These are phyloP conservation scores for Sussaba pulchella DNA, from an alignment of 2,888 invertebrate species.

Conservation along the genomic window DNA sequence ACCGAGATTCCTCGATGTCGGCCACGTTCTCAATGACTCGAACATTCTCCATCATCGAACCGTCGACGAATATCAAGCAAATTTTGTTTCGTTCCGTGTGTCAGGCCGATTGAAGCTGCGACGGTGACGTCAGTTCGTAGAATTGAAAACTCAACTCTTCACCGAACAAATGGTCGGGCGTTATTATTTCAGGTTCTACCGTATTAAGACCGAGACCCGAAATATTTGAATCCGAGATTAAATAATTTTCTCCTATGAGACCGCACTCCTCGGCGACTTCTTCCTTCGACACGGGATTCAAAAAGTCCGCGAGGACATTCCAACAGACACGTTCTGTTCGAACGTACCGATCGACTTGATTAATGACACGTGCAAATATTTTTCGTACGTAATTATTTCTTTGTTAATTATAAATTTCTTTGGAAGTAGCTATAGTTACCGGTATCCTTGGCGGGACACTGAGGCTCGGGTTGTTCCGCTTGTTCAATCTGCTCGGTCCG, in stretches of 20 bases:
- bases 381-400: too few species aligned
- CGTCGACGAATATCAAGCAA: constrained; percentile 78
- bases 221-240: constrained; percentile 86
- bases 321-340: constrained; percentile 70
- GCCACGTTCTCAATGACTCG: constrained; percentile 64
- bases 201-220: constrained; percentile 85
- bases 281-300: constrained; percentile 90
- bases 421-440: constrained; percentile 76
- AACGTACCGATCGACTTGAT: constrained; percentile 34
- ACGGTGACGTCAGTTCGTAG: constrained; percentile 84
- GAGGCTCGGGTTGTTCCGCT: too few species aligned
- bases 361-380: constrained; percentile 36
- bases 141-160: constrained; percentile 86
- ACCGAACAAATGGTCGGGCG: constrained; percentile 85
- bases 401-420: too few species aligned
- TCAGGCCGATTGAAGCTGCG: constrained; percentile 83
- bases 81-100: constrained; percentile 76
- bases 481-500: constrained; percentile 69
- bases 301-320: constrained; percentile 84
- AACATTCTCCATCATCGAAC: constrained; percentile 71
- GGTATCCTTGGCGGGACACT: constrained; percentile 79
- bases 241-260: constrained; percentile 86
- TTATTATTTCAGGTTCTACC: constrained; percentile 85
- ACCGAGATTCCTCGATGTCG: constrained; percentile 26
- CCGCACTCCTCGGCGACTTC: constrained; percentile 92